These are phyloP conservation scores for Uropetala carovei DNA, from an alignment of 2,888 invertebrate genomes.

Conservation along the genomic window DNA sequence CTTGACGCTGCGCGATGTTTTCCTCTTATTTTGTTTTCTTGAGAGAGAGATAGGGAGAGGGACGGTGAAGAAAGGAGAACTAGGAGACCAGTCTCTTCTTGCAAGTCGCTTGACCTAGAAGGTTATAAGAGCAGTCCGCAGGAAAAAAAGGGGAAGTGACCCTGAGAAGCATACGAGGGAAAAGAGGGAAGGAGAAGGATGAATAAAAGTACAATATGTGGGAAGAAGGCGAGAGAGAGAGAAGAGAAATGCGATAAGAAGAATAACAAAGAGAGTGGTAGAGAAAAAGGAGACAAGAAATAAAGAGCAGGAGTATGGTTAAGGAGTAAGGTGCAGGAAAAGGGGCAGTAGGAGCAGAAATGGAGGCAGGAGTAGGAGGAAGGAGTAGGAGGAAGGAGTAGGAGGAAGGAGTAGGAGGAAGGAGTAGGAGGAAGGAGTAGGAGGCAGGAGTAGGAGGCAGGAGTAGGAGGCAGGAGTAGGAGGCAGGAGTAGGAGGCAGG, in stretches of 20 bases:
- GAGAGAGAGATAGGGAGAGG: background rate
- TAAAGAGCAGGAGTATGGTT: too few species aligned
- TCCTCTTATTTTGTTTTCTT: constrained; percentile 18
- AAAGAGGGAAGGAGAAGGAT: background rate
- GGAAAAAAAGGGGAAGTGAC: background rate
- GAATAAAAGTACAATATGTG: background rate
- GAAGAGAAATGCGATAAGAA: background rate
- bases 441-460: too few species aligned
- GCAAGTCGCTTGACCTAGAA: constrained; percentile 54
- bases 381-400: too few species aligned
- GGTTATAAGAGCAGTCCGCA: constrained; percentile 1
- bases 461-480: too few species aligned
- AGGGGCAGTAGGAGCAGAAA: too few species aligned
- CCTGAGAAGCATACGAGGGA: background rate
- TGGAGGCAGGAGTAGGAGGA: too few species aligned
- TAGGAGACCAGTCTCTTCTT: constrained; percentile 23
- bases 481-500: too few species aligned
- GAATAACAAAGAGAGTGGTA: background rate
- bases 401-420: too few species aligned
- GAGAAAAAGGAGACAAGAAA: background rate
- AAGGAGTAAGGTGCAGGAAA: too few species aligned
- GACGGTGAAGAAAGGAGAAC: background rate
- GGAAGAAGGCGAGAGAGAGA: background rate
- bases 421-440: too few species aligned
- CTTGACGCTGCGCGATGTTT: constrained; percentile 1